Evolutionary conservation across 2,113 vertebrate genomes (phyloP), one percentile per base, ranked within the genome.

Genomic region (Elephantulus edwardii): DNA sequence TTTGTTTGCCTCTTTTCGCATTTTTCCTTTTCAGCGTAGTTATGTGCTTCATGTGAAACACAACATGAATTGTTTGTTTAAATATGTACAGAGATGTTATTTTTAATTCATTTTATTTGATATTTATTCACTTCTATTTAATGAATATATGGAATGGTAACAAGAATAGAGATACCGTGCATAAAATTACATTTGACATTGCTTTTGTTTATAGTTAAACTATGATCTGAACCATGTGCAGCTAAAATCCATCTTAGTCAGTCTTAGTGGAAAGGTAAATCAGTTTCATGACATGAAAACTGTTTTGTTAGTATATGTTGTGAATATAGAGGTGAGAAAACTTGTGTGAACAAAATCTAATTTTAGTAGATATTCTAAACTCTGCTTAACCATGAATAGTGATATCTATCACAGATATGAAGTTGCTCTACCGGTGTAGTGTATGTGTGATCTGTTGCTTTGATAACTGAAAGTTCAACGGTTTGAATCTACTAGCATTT

Each of bases 111-210:
- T 83, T 74, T 52, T n/a, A 48, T 77, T 66, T 14, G 9, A 68
- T 44, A 35, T 52, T 35, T 20, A 58, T 72, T 94, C 76, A n/a
- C 26, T 56, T 83, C 66, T 72, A 46, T 54, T 88, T 89, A 30
- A 62, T 76, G 19, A 86, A 40, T 44, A 72, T 40, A 42, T 46
- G 12, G 16, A 54, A 13, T 33, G 72, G 42, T 81, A 24, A 22
- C 16, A 66, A 35, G 5, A 14, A 46, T 24, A 89, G 35, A 3
- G 38, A 74, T 77, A 35, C 5, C 19, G 5, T 38, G 46, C 11
- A 60, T 26, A 42, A 68, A 82, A 62, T 8, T 4, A 74, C 13
- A 54, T 28, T 38, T 38, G n/a, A 20, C 13, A 56, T 68, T 52
- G 0, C 13, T 64, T 58, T 84, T 87, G 2, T 50, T 90, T 77